A percentile compares a stretch with the other conserved stretches of the same genome.
These are phyloP conservation scores for Mercenaria mercenaria DNA, from an alignment of 1,140 invertebrate genomes.

Conservation along the genomic window DNA sequence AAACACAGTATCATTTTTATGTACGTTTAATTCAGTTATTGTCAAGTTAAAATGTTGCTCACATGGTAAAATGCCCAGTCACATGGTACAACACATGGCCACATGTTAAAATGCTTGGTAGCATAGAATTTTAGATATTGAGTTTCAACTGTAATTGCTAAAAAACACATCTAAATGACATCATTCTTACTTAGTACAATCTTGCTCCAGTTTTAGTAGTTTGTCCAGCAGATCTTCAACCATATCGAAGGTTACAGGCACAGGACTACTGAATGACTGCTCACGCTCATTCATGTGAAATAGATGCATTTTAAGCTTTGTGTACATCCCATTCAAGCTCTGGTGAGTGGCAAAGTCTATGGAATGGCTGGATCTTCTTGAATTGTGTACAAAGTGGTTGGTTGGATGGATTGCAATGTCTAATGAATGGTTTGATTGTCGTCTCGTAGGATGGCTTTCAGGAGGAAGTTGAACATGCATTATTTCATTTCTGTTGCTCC, in stretches of 20 bases:
- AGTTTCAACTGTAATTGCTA: no score
- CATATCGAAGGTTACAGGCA: slow-evolving; percentile 38
- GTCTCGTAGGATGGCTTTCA: not conserved
- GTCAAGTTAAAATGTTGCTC: no score
- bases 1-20: no score
- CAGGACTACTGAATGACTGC: slow-evolving; percentile 22
- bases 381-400: not conserved
- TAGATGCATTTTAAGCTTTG: slow-evolving; percentile 40
- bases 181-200: slow-evolving; percentile 32
- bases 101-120: no score
- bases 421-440: not conserved
- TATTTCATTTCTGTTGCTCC: no score
- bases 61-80: no score
- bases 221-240: slow-evolving; percentile 36
- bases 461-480: not conserved
- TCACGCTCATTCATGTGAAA: slow-evolving; percentile 30
- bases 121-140: no score
- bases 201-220: slow-evolving; percentile 16
- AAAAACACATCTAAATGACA: no score
- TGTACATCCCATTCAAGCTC: slow-evolving; percentile 17
- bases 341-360: slow-evolving; percentile 5
- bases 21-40: no score
- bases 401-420: not conserved
- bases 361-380: not conserved
- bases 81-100: no score